phyloP scores from a whole-genome alignment of 1,140 invertebrate genomes.

The Pararge aegeria region DNA sequence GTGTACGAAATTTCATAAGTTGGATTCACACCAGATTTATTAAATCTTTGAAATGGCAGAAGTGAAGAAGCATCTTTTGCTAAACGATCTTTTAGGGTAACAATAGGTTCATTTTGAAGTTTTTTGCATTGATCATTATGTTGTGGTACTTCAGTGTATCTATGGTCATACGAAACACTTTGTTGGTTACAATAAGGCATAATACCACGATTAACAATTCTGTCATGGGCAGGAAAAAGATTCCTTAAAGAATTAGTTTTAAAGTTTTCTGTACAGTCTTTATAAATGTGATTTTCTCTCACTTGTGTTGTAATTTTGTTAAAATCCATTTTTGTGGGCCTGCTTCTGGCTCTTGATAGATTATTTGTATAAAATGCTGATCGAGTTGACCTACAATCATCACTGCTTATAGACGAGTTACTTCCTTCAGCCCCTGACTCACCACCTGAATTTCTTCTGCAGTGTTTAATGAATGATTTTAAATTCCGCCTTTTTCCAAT shows the following conservation, averaged over 20 bases:
- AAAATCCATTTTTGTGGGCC: slow-evolving; percentile 36
- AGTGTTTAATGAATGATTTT: slow-evolving; percentile 40
- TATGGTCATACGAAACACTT: background rate
- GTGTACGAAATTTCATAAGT: slow-evolving; percentile 16
- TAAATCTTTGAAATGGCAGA: slow-evolving; percentile 61
- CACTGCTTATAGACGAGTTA: slow-evolving; percentile 59
- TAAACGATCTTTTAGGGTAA: slow-evolving; percentile 50
- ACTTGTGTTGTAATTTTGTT: slow-evolving; percentile 32
- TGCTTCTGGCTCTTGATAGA: slow-evolving; percentile 16
- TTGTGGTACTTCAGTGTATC: background rate
- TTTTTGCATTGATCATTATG: background rate
- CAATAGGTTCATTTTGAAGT: slow-evolving; percentile 14
- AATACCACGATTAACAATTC: background rate
- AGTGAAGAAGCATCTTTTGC: slow-evolving; percentile 41
- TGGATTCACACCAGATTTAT: slow-evolving; percentile 31
- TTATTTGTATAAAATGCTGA: slow-evolving; percentile 43
- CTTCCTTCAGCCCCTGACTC: slow-evolving; percentile 59
- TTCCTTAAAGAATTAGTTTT: slow-evolving; percentile 42
- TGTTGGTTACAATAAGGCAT: background rate
- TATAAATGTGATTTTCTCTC: slow-evolving; percentile 41
- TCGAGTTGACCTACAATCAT: slow-evolving; percentile 51
- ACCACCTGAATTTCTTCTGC: slow-evolving; percentile 41
- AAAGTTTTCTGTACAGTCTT: slow-evolving; percentile 43
- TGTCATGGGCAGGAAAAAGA: slow-evolving; percentile 21
- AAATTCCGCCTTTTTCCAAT: slow-evolving; percentile 51